Evolutionary conservation across 2,797 vertebrate species (phyloP).

Genomic region (Myripristis murdjan): DNA sequence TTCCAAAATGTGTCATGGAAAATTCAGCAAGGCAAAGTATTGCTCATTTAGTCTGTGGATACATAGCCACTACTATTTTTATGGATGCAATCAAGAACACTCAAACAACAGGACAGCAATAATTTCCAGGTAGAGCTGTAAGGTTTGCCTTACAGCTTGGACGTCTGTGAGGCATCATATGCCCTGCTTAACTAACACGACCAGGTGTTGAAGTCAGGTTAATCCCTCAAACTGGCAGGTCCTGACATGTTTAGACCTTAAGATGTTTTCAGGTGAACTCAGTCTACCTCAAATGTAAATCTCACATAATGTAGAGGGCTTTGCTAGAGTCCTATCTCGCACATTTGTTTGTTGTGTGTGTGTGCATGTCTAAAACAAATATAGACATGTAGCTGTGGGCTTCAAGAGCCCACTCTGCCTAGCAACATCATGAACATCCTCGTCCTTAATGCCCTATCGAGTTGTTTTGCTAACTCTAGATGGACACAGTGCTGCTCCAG

Average conservation of each 20-base stretch:
- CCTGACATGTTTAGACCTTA: slow-evolving; percentile 48
- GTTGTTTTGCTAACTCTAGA: slow-evolving; percentile 12
- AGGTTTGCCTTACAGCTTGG: no score
- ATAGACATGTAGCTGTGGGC: background rate
- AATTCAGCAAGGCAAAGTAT: background rate
- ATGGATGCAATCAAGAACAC: background rate
- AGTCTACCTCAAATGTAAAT: slow-evolving; percentile 44
- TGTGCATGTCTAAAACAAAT: background rate
- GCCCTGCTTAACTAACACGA: slow-evolving; percentile 25
- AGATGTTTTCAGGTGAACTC: slow-evolving; percentile 62
- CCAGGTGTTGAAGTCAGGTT: slow-evolving; percentile 60
- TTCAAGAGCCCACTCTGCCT: background rate
- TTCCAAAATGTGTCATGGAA: background rate
- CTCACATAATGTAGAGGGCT: slow-evolving; percentile 2
- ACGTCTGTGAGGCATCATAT: slow-evolving; percentile 34
- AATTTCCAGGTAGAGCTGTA: background rate
- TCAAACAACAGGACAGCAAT: background rate
- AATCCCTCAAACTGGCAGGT: slow-evolving; percentile 55
- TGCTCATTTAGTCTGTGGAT: background rate
- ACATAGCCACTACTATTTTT: background rate
- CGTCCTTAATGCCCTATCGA: slow-evolving; percentile 2
- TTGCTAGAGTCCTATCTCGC: slow-evolving; percentile 6
- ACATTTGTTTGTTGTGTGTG: background rate
- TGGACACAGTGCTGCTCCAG: background rate
- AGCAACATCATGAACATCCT: background rate